phyloP scores from a whole-genome alignment of 2,113 vertebrate genomes.

The Tricholaema leucomelas region DNA sequence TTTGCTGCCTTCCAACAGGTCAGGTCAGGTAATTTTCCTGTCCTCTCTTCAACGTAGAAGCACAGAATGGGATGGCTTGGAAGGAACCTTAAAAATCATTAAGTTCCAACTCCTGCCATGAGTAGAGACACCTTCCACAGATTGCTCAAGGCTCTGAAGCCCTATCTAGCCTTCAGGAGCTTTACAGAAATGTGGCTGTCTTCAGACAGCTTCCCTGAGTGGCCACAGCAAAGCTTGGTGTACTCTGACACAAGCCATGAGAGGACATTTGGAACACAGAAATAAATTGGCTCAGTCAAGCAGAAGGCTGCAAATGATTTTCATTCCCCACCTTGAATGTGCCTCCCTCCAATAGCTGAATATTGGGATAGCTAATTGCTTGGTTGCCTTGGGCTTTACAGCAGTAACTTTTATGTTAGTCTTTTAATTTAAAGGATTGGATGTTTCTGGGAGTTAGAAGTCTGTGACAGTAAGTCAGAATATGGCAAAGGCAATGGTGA shows the following conservation, averaged over 20 bases:
- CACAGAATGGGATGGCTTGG: too few species aligned
- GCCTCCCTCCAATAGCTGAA: fast-evolving
- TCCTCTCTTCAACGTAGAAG: too few species aligned
- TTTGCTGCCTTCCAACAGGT: too few species aligned
- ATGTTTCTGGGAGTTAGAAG: background rate
- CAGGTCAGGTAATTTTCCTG: too few species aligned
- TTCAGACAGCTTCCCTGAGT: background rate
- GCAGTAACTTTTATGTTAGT: background rate
- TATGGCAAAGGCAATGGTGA: background rate
- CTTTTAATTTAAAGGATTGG: background rate
- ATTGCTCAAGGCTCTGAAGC: background rate
- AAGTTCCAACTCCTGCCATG: too few species aligned
- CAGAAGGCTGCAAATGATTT: background rate
- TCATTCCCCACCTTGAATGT: background rate
- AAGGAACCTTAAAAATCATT: too few species aligned
- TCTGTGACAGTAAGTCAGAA: background rate
- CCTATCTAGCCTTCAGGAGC: background rate
- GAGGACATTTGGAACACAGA: background rate
- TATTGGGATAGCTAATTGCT: background rate
- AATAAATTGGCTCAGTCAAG: background rate
- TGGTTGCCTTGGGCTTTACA: background rate
- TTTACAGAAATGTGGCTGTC: background rate
- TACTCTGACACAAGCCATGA: background rate
- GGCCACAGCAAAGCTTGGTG: background rate
- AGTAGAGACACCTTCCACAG: too few species aligned